Percentiles rank a stretch among this genome's conserved stretches.
Evolutionary conservation across 2,888 invertebrate genomes (phyloP).

Genomic region (Hofmannophila pseudospretella): DNA sequence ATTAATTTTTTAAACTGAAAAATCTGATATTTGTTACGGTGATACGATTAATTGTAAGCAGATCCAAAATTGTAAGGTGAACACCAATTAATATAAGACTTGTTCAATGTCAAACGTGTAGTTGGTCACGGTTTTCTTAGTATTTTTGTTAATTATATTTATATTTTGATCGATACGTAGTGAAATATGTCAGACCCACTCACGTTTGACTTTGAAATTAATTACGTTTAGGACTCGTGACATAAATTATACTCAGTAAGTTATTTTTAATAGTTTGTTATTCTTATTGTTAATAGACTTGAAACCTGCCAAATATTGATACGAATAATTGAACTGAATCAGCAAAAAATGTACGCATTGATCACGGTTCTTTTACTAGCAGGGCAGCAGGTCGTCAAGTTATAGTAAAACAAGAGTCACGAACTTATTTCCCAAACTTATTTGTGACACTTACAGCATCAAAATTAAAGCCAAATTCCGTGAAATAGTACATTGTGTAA

Average conservation of each 20-base stretch:
- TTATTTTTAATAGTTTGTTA: conserved; percentile 14
- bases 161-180: no score
- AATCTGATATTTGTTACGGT: conserved; percentile 1
- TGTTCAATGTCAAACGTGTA: conserved; percentile 9
- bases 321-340: conserved; percentile 39
- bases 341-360: conserved; percentile 32
- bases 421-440: no score
- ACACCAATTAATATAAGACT: conserved; percentile 43
- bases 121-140: conserved; percentile 8
- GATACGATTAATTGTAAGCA: conserved; percentile 11
- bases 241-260: not conserved
- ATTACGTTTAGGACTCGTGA: conserved; percentile 1
- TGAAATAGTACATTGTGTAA: no score
- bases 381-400: no score
- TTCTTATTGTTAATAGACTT: conserved; percentile 34
- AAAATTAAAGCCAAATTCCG: no score
- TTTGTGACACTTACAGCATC: no score
- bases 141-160: no score
- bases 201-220: conserved; percentile 7
- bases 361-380: no score
- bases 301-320: conserved; percentile 63
- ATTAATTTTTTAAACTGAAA: no score
- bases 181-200: conserved; percentile 1
- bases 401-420: no score
- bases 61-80: conserved; percentile 40